A percentile compares a stretch with the other conserved stretches of the same genome.
These are phyloP conservation scores for Philhelius pedissequus DNA, from an alignment of 2,888 invertebrate species.

Conservation along the genomic window DNA sequence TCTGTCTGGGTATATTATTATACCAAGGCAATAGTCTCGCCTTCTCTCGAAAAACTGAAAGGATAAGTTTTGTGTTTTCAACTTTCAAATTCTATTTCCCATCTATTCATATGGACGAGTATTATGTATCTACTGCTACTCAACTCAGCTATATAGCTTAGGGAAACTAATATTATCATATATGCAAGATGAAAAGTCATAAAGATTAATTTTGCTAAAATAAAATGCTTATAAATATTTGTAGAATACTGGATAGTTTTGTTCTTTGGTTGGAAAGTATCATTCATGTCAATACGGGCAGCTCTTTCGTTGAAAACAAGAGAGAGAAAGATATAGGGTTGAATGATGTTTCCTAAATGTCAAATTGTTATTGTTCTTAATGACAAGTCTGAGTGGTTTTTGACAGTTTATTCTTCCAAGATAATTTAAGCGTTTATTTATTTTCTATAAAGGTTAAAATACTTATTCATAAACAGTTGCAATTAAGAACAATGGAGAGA, in stretches of 20 bases:
- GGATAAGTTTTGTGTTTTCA: constrained; percentile 32
- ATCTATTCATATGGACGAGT: no score
- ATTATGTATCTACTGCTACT: no score
- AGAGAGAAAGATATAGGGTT: neutral
- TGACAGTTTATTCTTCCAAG: neutral
- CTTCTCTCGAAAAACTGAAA: neutral
- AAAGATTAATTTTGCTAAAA: constrained; percentile 32
- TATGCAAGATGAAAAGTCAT: constrained; percentile 20
- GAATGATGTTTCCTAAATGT: neutral
- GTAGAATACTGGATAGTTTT: neutral
- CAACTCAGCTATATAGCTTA: neutral
- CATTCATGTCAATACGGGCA: neutral
- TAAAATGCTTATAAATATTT: constrained; percentile 5
- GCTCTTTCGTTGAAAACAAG: no score
- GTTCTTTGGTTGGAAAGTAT: neutral
- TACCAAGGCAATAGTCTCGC: neutral
- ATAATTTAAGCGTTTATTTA: no score
- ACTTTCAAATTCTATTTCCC: neutral
- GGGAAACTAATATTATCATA: neutral
- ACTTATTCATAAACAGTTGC: no score
- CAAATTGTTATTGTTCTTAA: neutral
- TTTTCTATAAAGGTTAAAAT: no score
- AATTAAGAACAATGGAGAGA: no score
- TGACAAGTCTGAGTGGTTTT: neutral
- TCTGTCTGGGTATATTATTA: neutral